Conservation (phyloP, 2,113 vertebrate genomes). For the Etheostoma cragini region DNA sequence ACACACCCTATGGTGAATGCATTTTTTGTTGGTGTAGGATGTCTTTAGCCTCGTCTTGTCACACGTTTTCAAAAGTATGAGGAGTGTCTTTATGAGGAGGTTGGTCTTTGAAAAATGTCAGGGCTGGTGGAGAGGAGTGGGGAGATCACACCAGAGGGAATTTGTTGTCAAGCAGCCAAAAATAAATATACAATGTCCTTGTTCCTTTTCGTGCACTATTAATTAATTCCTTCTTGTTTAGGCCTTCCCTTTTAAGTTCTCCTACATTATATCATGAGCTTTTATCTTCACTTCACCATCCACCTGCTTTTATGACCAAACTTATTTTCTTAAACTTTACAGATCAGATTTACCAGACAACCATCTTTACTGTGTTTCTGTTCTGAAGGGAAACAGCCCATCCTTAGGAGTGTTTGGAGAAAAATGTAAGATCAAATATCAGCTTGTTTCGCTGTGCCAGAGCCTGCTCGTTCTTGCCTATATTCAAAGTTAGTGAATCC, state of each 20-base stretch:
- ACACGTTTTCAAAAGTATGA: neutral
- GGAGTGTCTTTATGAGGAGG: fast-evolving
- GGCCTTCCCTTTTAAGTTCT: neutral
- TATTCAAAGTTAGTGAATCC: constrained; percentile 1
- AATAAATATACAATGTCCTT: neutral
- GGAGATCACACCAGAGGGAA: neutral
- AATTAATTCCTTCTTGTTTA: neutral
- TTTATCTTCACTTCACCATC: neutral
- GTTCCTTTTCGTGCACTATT: neutral
- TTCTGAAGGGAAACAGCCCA: neutral
- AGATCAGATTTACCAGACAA: neutral
- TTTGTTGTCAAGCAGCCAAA: neutral
- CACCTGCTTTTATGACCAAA: neutral
- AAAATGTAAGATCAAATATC: neutral
- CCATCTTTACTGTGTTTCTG: neutral
- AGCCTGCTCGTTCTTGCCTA: constrained; percentile 30
- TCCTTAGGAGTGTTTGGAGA: neutral
- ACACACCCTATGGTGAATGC: constrained; percentile 64
- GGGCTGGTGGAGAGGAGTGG: neutral
- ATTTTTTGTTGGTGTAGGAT: neutral
- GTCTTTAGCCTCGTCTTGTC: neutral
- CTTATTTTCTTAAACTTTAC: neutral
- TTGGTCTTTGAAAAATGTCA: neutral
- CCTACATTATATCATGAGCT: neutral
- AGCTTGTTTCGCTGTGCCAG: neutral